Base-by-base conservation (phyloP, 2,888 invertebrate species). In the Steinernema carpocapsae region DNA sequence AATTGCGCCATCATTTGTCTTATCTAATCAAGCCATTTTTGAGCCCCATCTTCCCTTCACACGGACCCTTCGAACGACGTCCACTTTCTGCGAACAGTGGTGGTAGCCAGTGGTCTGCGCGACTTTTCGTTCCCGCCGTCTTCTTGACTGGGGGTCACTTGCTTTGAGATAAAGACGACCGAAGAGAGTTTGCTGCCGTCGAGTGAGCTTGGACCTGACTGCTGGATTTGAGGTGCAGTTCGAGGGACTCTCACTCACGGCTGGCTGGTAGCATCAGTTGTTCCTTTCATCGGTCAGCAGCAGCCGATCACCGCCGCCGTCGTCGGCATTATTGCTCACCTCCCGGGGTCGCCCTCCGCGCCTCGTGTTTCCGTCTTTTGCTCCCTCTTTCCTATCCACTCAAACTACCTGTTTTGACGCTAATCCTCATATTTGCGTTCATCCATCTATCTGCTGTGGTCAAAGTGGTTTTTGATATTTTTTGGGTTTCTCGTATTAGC, bases 191-290 rank as follows among this genome's bases (percentile, higher is more conserved):
- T n/a, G n/a, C n/a, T n/a, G n/a, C n/a, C n/a, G n/a, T n/a, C 51
- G 6, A 6, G 6, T 56, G 12, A 12, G 7, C 14, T 6, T 6
- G 24, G 56, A 56, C 26, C 56, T 26, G n/a, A n/a, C n/a, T n/a
- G n/a, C n/a, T n/a, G n/a, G n/a, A n/a, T n/a, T n/a, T n/a, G n/a
- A n/a, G n/a, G 22, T 10, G 4, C 24, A 56, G 56, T 56, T 26
- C 14, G 56, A 6, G 3, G 7, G 22, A 17, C 22, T 22, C 12
- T 12, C 22, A 1, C 56, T 22, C 6, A 1, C 56, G 56, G 56
- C 56, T 56, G 56, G 56, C 26, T 56, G 56, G 56, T 22, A 26
- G 56, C 56, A 56, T 24, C 56, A 56, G 56, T 56, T 56, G 56
- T 56, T 56, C 56, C 56, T 56, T 24, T 56, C 56, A 26, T 12